Conservation (phyloP, 2,888 invertebrate species). For the Deilephila elpenor region DNA sequence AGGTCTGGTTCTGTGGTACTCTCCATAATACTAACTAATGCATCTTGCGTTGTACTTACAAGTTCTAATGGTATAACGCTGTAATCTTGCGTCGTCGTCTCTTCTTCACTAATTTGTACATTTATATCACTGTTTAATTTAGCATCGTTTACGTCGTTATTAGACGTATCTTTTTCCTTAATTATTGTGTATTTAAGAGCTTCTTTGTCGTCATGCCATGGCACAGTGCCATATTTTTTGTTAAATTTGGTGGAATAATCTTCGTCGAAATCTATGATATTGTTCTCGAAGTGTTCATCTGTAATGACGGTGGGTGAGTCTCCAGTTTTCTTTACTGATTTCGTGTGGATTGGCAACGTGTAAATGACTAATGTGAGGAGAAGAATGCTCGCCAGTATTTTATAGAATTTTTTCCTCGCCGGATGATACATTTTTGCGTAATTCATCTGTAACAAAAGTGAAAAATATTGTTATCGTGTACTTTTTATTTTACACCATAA, state of each 20-base stretch:
- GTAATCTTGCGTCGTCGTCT: slow-evolving; percentile 62
- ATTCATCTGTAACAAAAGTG: slow-evolving; percentile 63
- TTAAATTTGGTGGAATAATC: slow-evolving; percentile 69
- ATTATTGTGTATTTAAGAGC: slow-evolving; percentile 69
- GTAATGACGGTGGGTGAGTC: slow-evolving; percentile 29
- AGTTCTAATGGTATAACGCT: slow-evolving; percentile 77
- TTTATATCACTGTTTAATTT: slow-evolving; percentile 37
- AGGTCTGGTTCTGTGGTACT: slow-evolving; percentile 71
- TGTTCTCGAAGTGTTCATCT: slow-evolving; percentile 67
- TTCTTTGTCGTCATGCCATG: slow-evolving; percentile 68
- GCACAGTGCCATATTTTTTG: slow-evolving; percentile 63
- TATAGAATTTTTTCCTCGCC: slow-evolving; percentile 71
- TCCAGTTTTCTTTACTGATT: neutral
- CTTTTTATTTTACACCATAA: no score
- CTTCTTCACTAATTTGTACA: slow-evolving; percentile 41
- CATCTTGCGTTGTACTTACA: slow-evolving; percentile 71
- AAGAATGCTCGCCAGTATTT: slow-evolving; percentile 61
- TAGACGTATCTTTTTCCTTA: slow-evolving; percentile 46
- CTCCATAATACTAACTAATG: slow-evolving; percentile 59
- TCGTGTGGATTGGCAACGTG: slow-evolving; percentile 30
- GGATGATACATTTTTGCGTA: slow-evolving; percentile 65
- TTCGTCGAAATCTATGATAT: slow-evolving; percentile 76
- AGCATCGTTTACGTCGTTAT: slow-evolving; percentile 49
- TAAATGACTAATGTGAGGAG: slow-evolving; percentile 49
- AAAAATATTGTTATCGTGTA: no score